Evolutionary conservation across 2,113 vertebrate genomes (phyloP), one percentile per base, ranked within the genome.

Genomic region (Neofelis nebulosa): DNA sequence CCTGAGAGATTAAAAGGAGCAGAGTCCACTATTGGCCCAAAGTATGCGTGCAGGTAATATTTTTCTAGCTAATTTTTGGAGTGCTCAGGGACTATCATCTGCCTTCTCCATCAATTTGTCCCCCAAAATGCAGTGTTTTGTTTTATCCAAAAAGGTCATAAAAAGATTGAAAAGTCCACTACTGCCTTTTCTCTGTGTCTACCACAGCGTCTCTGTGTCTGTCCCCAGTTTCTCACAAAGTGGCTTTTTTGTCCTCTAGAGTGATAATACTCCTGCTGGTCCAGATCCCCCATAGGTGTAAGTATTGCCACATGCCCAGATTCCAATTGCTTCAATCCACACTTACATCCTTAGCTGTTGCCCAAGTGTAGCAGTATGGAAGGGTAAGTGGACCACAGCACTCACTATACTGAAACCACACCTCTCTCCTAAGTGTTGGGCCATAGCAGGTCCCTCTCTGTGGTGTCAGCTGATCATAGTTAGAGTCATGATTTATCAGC

Each of bases 11-110:
- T 89, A 80, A 86, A 95, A 86, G 45, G 52, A 85, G 3, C 2
- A 45, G 50, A 95, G 13, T 91, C 33, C 29, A 45, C 38, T 71
- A 2, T 21, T 81, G 65, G 50, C 9, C 36, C 50, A 19, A 29
- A 73, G 29, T 18, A 69, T 29, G 89, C 19, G 68, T 33, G 82
- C 1, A 38, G 11, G 41, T 61, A 45, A 57, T 81, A 78, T 27
- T 89, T 95, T 97, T 91, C 38, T 31, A 96, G 23, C 48, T 84
- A 48, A 93, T 84, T 29, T 86, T 91, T 81, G 61, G 16, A 38
- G 91, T 0, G n/a, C 21, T 55, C 57, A 91, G 36, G 89, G 63
- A 36, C 80, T 91, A 78, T 89, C n/a, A 92, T 71, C 45, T 95
- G 4, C 31, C 31, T 5, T 78, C 23, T 83, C 8, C 63, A 55